Base-by-base conservation (phyloP, 2,888 invertebrate genomes). In the Pterostichus madidus region DNA sequence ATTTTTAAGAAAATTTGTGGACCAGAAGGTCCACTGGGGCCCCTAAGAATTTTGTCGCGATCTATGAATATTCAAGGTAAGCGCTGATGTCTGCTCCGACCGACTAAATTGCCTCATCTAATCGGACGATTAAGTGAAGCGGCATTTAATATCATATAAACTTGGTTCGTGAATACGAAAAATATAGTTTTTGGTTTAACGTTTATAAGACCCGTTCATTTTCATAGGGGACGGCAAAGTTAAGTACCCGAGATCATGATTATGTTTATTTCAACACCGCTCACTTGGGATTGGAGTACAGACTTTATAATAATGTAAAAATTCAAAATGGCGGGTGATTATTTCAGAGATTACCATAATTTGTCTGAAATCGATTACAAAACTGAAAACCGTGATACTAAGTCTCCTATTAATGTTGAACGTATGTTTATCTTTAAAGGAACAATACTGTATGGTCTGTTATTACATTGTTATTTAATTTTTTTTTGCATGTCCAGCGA, bases 281-380 rank as follows among this genome's bases (percentile, higher is more conserved):
- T 64, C 8, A n/a, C 13, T 15, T n/a, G 13, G 15, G 71, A 68
- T 80, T 10, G 10, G 39, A 68, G 52, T 32, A 11, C 46, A 13
- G 59, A 56, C 24, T 81, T 81, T 81, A 81, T 81, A 80, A 80
- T 80, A 84, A 81, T 81, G 83, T 84, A 86, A 86, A 87, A 87
- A 87, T 87, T 87, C 85, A 86, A 87, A 88, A 87, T 87, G 86
- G 86, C 79, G 80, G 87, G 88, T 88, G 88, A 89, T 89, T 88
- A 88, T 88, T 87, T 86, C 87, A 85, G 84, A 89, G 88, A 89
- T 89, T 89, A 89, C 89, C 89, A 89, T 89, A 89, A 89, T 89
- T 89, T 89, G 85, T 87, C 86, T 85, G 86, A 89, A 89, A 89
- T 89, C 89, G 89, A 89, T 89, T 89, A 88, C 87, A 87, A 87